These are phyloP conservation scores for Thecocarcelia acutangulata DNA, from an alignment of 2,888 invertebrate species.

Conservation along the genomic window DNA sequence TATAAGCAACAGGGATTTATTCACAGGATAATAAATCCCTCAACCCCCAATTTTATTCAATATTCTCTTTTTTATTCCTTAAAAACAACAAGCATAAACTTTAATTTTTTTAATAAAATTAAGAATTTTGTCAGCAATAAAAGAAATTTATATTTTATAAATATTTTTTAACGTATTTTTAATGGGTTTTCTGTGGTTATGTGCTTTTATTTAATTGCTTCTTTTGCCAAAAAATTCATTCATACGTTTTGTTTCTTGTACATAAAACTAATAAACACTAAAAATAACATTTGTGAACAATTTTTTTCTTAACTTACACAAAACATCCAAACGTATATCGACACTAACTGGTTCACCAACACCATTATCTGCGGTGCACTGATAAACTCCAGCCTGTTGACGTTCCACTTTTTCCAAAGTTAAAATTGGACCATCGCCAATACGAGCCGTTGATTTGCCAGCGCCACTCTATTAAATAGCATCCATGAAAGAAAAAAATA, in stretches of 20 bases:
- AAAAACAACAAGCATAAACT: too few species aligned
- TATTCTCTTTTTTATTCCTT: too few species aligned
- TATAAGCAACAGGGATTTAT: too few species aligned
- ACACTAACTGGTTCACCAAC: constrained; percentile 86
- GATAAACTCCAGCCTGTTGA: constrained; percentile 85
- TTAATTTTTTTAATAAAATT: too few species aligned
- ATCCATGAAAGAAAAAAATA: constrained; percentile 14
- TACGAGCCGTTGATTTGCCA: constrained; percentile 81
- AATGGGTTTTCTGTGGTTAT: neutral
- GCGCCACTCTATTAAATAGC: constrained; percentile 78
- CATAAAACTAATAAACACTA: constrained; percentile 29
- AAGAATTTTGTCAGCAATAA: too few species aligned
- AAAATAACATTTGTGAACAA: constrained; percentile 8
- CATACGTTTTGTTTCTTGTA: neutral
- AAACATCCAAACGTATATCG: constrained; percentile 85
- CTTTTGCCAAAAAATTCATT: constrained; percentile 25
- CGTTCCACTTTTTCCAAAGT: constrained; percentile 85
- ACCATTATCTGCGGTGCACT: constrained; percentile 86
- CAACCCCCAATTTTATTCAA: too few species aligned
- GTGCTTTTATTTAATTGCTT: constrained; percentile 15
- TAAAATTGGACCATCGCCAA: constrained; percentile 85
- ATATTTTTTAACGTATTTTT: neutral
- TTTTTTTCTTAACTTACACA: constrained; percentile 83
- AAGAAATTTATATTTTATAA: neutral
- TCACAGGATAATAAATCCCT: too few species aligned